Evolutionary conservation across 2,113 vertebrate genomes (phyloP).

Genomic region (Corythornis madagascariensis): DNA sequence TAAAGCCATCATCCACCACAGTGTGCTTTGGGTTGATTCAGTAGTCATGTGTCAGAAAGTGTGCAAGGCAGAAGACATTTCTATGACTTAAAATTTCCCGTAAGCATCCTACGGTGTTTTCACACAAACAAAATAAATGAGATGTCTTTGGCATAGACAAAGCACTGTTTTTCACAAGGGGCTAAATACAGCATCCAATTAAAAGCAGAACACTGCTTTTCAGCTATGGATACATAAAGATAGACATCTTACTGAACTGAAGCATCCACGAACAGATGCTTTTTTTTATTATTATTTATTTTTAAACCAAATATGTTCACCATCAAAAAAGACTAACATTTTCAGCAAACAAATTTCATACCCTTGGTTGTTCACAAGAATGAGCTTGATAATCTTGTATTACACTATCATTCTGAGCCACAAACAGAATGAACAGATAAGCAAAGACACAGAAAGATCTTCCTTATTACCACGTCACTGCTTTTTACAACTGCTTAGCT

Average conservation of each 20-base stretch:
- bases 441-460: conserved; percentile 7
- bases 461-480: conserved; percentile 16
- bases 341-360: conserved; percentile 37
- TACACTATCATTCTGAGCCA: conserved; percentile 17
- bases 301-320: conserved; percentile 11
- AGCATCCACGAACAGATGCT: conserved; percentile 29
- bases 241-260: background rate
- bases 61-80: background rate
- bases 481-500: conserved; percentile 38
- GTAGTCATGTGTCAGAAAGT: background rate
- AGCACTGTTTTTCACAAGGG: background rate
- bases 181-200: conserved; percentile 25
- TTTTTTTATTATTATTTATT: background rate
- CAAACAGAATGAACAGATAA: conserved; percentile 15
- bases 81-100: background rate
- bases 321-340: conserved; percentile 41
- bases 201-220: background rate
- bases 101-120: background rate
- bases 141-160: conserved; percentile 24
- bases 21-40: conserved; percentile 2
- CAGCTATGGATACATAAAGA: background rate
- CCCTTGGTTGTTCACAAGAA: conserved; percentile 15
- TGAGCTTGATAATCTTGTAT: conserved; percentile 11
- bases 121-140: conserved; percentile 25
- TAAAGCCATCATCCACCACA: background rate